Percentiles rank a stretch among this genome's conserved stretches.
These are phyloP conservation scores for Entomobrya proxima DNA, from an alignment of 2,888 invertebrate species.

Conservation along the genomic window DNA sequence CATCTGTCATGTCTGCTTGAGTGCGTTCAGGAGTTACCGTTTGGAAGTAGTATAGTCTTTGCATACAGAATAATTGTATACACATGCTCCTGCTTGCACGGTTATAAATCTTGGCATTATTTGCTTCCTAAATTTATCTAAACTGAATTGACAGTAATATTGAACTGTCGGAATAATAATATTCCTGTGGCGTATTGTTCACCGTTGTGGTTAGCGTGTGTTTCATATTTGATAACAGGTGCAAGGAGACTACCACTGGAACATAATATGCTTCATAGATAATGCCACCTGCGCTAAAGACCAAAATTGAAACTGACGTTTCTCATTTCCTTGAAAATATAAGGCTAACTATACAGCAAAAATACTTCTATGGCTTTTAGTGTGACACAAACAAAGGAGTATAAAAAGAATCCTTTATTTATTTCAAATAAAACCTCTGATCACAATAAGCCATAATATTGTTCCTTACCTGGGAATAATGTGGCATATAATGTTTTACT, in stretches of 20 bases:
- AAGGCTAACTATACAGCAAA: slow-evolving; percentile 2
- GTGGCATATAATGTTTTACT: too few species aligned
- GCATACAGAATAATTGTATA: not conserved
- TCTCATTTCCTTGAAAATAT: slow-evolving; percentile 27
- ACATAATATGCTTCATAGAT: slow-evolving; percentile 1
- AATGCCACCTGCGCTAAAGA: slow-evolving; percentile 5
- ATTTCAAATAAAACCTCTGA: not conserved
- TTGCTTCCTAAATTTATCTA: slow-evolving; percentile 22
- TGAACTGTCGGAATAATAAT: slow-evolving; percentile 22
- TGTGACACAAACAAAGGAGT: slow-evolving; percentile 1
- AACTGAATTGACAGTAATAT: slow-evolving; percentile 40
- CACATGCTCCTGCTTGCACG: not conserved
- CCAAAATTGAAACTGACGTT: slow-evolving; percentile 27
- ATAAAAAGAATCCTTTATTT: not conserved
- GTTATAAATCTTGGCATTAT: slow-evolving; percentile 23
- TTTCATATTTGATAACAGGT: slow-evolving; percentile 24
- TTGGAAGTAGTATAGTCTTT: slow-evolving; percentile 4
- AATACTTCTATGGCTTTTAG: not conserved
- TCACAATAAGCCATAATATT: not conserved
- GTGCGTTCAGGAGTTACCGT: slow-evolving; percentile 50
- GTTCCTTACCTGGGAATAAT: too few species aligned
- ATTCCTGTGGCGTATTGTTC: slow-evolving; percentile 8
- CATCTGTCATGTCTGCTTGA: slow-evolving; percentile 63
- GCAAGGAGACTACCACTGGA: not conserved
- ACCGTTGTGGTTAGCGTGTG: not conserved